These are phyloP conservation scores for Sylvilagus bachmani DNA, from an alignment of 2,113 vertebrate species.

Conservation along the genomic window DNA sequence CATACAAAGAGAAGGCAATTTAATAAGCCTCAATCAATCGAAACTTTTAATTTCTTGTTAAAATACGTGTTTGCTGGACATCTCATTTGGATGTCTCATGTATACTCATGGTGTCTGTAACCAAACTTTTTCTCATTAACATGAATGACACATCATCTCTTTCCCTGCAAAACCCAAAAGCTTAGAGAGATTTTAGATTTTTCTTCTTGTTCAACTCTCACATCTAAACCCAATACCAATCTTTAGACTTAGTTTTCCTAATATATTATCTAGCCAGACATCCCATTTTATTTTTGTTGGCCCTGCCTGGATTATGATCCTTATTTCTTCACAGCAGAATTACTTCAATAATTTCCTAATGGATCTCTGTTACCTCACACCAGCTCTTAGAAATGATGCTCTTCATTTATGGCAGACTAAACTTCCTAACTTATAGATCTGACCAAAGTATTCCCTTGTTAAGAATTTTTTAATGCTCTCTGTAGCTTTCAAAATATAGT, in stretches of 20 bases:
- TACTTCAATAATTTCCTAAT: background rate
- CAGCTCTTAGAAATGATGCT: background rate
- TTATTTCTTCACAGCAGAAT: constrained; percentile 7
- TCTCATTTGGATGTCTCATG: background rate
- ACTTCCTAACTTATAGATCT: background rate
- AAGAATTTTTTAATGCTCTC: constrained; percentile 14
- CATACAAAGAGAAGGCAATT: background rate
- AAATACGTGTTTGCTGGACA: background rate
- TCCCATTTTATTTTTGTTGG: background rate
- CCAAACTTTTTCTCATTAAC: background rate
- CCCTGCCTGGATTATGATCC: background rate
- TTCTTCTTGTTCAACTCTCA: background rate
- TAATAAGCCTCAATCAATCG: background rate
- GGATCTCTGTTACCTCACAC: background rate
- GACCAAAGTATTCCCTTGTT: background rate
- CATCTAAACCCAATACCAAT: background rate
- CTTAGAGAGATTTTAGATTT: background rate
- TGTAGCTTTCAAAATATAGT: background rate
- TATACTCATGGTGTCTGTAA: background rate
- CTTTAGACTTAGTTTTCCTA: background rate
- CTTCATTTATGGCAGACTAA: background rate
- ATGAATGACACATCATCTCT: background rate
- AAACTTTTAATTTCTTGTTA: background rate
- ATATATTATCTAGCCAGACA: background rate
- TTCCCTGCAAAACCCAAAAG: constrained; percentile 35